Evolutionary conservation across 2,888 invertebrate genomes (phyloP), one percentile per base, ranked within the genome.

Genomic region (Stegophylla sp.): DNA sequence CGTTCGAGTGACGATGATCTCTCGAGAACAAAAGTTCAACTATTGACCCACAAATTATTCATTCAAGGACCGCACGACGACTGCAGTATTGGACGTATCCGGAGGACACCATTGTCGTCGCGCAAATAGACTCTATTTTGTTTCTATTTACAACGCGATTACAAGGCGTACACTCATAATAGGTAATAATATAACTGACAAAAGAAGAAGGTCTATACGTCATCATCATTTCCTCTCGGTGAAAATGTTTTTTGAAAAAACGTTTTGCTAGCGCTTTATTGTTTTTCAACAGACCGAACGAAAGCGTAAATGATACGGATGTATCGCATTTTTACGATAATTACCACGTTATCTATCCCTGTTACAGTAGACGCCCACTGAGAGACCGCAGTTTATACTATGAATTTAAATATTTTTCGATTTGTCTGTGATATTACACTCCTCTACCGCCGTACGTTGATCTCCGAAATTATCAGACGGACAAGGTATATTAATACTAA

Each of bases 11-110:
- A n/a, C n/a, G 34, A 41, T 15, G 53, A 48, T 79, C 69, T 79
- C 69, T 61, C 61, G 48, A 51, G 48, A 79, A 69, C 61, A 61
- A 67, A 71, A 79, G 48, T 79, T 79, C 79, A 79, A 61, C 48
- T 48, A 71, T 79, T 63, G 69, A 71, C 79, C 79, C 23, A 79
- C 79, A 79, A 79, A 79, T 79, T 63, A 71, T 61, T 56, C 28
- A 71, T 79, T 79, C 79, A 79, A 79, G 79, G 79, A 79, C 23
- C 23, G 34, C 20, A 51, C 9, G 20, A 67, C 45, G 34, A n/a
- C n/a, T n/a, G n/a, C n/a, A n/a, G n/a, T 9, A 53, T 51, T n/a
- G 64, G 64, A 51, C n/a, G n/a, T 66, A 53, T 75, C 53, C 51
- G 23, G 64, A 75, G 75, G 75, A 75, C 75, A 75, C 53, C 1